Percentiles rank a stretch among this genome's conserved stretches.
Evolutionary conservation across 2,888 invertebrate species (phyloP).

Genomic region (Meliscaeva auricollis): DNA sequence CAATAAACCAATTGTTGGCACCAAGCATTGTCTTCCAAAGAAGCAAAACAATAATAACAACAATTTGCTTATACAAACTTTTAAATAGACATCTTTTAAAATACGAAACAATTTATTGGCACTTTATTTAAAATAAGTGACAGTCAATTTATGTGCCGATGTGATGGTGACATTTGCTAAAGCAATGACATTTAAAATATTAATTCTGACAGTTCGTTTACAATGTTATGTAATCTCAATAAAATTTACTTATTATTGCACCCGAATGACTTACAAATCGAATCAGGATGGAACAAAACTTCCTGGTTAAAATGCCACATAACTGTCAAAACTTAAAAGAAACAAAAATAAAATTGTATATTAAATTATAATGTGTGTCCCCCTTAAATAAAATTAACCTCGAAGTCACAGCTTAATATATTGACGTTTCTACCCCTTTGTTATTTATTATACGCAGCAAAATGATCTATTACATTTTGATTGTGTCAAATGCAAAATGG

Average conservation of each 20-base stretch:
- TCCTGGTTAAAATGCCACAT: constrained; percentile 3
- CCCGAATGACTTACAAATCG: not conserved
- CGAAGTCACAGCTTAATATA: not conserved
- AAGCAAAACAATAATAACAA: not conserved
- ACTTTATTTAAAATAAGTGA: constrained; percentile 49
- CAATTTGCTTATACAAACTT: constrained; percentile 13
- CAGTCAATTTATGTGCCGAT: constrained; percentile 16
- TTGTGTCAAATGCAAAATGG: constrained; percentile 36
- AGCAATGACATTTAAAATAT: constrained; percentile 18
- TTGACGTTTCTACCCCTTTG: constrained; percentile 16
- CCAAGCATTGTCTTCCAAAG: not conserved
- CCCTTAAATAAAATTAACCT: not conserved
- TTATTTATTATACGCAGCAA: constrained; percentile 3
- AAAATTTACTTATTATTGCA: constrained; percentile 18
- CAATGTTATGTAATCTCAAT: constrained; percentile 9
- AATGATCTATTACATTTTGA: constrained; percentile 52
- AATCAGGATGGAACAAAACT: constrained; percentile 2
- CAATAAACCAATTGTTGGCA: constrained; percentile 2
- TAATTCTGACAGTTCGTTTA: constrained; percentile 19
- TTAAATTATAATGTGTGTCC: constrained; percentile 5
- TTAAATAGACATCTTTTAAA: constrained; percentile 27
- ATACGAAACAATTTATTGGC: constrained; percentile 32
- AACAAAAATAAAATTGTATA: not conserved
- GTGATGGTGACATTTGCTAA: constrained; percentile 14
- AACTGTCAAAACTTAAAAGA: not conserved